Percentiles rank a stretch among this genome's conserved stretches.
Conservation (phyloP, 2,113 vertebrate species). For the Macaca mulatta region DNA sequence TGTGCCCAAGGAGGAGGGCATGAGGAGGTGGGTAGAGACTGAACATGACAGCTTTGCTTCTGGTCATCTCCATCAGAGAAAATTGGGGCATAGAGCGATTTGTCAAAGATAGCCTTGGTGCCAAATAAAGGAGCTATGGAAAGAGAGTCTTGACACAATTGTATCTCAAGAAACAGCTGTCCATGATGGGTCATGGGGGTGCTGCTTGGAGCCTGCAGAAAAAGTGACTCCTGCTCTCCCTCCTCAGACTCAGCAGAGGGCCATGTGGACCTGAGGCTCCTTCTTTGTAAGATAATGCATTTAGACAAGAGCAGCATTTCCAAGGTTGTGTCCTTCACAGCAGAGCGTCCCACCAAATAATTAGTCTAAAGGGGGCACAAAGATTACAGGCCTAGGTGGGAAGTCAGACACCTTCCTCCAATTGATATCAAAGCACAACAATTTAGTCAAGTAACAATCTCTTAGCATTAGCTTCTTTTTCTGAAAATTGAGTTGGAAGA, state of each 20-base stretch:
- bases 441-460: background rate
- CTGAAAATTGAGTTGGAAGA: background rate
- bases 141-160: background rate
- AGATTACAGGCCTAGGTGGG: background rate
- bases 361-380: background rate
- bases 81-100: conserved; percentile 19
- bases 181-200: accelerated
- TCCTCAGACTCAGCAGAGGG: background rate
- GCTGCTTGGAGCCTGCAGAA: conserved; percentile 53
- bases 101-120: conserved; percentile 46
- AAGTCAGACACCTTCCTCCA: background rate
- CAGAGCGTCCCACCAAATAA: background rate
- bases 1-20: background rate
- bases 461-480: background rate
- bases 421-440: background rate
- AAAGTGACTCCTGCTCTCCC: background rate
- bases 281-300: background rate
- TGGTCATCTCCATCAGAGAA: background rate
- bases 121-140: accelerated
- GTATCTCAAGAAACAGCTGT: conserved; percentile 46
- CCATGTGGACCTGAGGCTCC: background rate
- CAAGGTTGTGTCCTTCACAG: background rate
- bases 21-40: background rate
- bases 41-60: conserved; percentile 11
- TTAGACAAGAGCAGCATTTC: background rate